Evolutionary conservation across 2,888 invertebrate species (phyloP), one percentile per base, ranked within the genome.

Genomic region (Cosmia pyralina): DNA sequence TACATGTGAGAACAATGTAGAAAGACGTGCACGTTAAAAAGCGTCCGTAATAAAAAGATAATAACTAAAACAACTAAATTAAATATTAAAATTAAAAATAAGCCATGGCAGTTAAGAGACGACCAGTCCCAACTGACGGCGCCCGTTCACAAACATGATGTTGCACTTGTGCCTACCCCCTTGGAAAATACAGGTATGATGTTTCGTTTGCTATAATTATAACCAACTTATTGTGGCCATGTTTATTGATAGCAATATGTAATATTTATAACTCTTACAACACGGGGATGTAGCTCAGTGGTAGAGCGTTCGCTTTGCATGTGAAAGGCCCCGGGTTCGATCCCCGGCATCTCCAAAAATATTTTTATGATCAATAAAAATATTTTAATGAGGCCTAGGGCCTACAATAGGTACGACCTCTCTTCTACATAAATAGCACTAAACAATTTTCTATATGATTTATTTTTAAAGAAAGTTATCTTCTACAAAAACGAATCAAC

Each of bases 291-390:
- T 98, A 98, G 98, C 98, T 98, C 98, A 98, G 98, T 98, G 98
- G 75, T 98, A 98, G 98, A 98, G 98, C 98, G 98, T 98, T 98
- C 98, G 98, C 98, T 98, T 98, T 98, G 98, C 98, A 98, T 98
- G 98, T 98, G 98, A 98, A 98, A 98, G 98, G 98, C 98, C 98
- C 98, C 97, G 98, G 98, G 98, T 98, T 98, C 98, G 98, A 98
- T 98, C 98, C 98, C 98, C 98, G 97, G 98, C 98, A 98, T 98
- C 98, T 97, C 98, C 98, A 97, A 79, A 11, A 5, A 0, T 7
- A 44, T 8, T 64, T 71, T 59, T 44, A 67, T 19, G 8, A 10
- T 22, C 2, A 50, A 48, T 1, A 8, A 22, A 46, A 62, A 34
- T 34, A 28, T 4, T 17, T 28, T 5, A 15, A n/a, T 57, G 7